Conservation (phyloP, 2,113 vertebrate species). For the Xenotilapia longispinis region DNA sequence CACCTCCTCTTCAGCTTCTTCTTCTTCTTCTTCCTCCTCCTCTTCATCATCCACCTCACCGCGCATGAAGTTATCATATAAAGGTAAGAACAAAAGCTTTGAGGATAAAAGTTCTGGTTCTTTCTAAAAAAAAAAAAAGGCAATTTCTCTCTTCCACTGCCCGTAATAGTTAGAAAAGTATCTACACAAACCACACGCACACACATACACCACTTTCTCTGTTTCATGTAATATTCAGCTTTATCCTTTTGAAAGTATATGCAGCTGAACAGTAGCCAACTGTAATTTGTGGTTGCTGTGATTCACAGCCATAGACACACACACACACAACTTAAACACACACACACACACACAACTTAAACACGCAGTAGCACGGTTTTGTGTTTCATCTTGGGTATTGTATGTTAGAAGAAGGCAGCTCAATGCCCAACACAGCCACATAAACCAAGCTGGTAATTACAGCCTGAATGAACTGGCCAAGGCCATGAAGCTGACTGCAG, state of each 20-base stretch:
- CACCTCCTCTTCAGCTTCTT: conserved; percentile 10
- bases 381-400: conserved; percentile 8
- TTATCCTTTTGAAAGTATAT: conserved; percentile 30
- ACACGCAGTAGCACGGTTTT: conserved; percentile 6
- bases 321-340: neutral
- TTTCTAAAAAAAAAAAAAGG: neutral
- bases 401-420: conserved; percentile 5
- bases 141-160: neutral
- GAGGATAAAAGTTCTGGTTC: neutral
- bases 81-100: conserved; percentile 55
- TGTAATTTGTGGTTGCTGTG: conserved; percentile 25
- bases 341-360: neutral
- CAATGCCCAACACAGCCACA: conserved; percentile 31
- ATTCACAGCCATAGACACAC: conserved; percentile 1
- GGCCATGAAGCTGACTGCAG: conserved; percentile 4
- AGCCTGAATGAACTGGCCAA: conserved; percentile 26
- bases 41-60: conserved; percentile 59
- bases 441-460: conserved; percentile 41
- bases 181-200: neutral
- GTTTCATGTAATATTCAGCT: neutral
- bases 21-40: conserved; percentile 10
- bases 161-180: neutral
- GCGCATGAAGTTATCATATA: conserved; percentile 71
- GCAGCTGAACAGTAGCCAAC: conserved; percentile 31
- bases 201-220: neutral